A percentile compares a stretch with the other conserved stretches of the same genome.
phyloP scores from a whole-genome alignment of 2,113 vertebrate species.

The Sigmodon hispidus region DNA sequence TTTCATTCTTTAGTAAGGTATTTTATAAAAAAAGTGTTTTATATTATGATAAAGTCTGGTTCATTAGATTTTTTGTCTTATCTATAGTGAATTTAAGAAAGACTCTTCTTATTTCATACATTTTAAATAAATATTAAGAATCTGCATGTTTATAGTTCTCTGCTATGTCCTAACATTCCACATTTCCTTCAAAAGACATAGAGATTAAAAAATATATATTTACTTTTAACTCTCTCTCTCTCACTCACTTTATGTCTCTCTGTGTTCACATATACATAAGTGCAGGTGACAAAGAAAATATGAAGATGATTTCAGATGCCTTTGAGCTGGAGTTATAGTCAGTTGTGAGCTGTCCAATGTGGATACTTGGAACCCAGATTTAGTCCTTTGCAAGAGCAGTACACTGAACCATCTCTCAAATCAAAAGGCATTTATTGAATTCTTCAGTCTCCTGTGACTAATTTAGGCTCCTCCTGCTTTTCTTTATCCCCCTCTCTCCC shows the following conservation, averaged over 20 bases:
- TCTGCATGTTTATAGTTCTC: background rate
- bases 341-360: background rate
- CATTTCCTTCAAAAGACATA: background rate
- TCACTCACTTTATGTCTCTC: background rate
- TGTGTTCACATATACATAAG: too few species aligned
- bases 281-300: background rate
- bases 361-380: background rate
- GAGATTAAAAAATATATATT: background rate
- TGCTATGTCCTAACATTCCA: background rate
- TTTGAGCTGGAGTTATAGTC: background rate
- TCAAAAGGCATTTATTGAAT: background rate
- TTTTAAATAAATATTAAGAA: background rate
- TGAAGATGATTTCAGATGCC: too few species aligned
- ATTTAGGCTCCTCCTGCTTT: background rate
- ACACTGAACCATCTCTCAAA: background rate
- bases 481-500: too few species aligned
- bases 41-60: background rate
- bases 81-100: background rate
- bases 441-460: background rate
- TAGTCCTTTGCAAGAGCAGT: background rate
- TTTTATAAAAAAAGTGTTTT: background rate
- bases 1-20: background rate
- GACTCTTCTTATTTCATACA: background rate
- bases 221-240: background rate
- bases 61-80: constrained; percentile 24